phyloP scores from a whole-genome alignment of 2,888 invertebrate genomes.

The Plagodis pulveraria region DNA sequence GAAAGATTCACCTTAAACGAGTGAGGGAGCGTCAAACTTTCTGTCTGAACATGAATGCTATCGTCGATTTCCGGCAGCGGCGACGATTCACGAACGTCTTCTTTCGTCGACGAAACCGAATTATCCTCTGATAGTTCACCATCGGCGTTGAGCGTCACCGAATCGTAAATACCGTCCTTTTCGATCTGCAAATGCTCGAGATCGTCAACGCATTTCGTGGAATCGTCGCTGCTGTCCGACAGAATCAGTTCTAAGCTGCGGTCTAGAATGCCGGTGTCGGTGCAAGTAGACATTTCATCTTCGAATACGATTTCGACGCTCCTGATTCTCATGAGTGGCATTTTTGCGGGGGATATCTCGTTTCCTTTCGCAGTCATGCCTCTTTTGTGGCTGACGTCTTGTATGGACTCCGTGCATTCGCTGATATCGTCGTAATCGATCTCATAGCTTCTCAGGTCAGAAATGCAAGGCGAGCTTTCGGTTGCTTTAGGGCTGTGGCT shows the following conservation, averaged over 20 bases:
- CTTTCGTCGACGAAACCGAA: slow-evolving; percentile 56
- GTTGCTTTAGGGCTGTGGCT: slow-evolving; percentile 55
- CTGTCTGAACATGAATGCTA: slow-evolving; percentile 51
- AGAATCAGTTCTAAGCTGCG: slow-evolving; percentile 65
- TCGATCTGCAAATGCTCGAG: slow-evolving; percentile 65
- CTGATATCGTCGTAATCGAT: slow-evolving; percentile 79
- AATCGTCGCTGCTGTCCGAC: slow-evolving; percentile 75
- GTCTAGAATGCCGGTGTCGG: slow-evolving; percentile 68
- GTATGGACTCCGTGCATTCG: slow-evolving; percentile 66
- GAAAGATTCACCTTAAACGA: slow-evolving; percentile 60
- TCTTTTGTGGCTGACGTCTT: slow-evolving; percentile 56
- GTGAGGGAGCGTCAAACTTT: slow-evolving; percentile 49
- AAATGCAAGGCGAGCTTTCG: slow-evolving; percentile 71
- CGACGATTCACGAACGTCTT: slow-evolving; percentile 46
- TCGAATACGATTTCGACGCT: slow-evolving; percentile 81
- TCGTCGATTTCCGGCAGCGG: slow-evolving; percentile 49
- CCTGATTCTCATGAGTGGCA: slow-evolving; percentile 77
- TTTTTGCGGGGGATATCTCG: slow-evolving; percentile 74
- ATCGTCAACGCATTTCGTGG: slow-evolving; percentile 76
- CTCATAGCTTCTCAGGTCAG: slow-evolving; percentile 73
- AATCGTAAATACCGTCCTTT: slow-evolving; percentile 58
- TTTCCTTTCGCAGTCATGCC: slow-evolving; percentile 69
- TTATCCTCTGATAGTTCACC: slow-evolving; percentile 72
- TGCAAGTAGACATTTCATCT: slow-evolving; percentile 77
- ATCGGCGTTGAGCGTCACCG: slow-evolving; percentile 73